Base-by-base conservation (phyloP, 2,888 invertebrate species). In the Chironomus riparius region DNA sequence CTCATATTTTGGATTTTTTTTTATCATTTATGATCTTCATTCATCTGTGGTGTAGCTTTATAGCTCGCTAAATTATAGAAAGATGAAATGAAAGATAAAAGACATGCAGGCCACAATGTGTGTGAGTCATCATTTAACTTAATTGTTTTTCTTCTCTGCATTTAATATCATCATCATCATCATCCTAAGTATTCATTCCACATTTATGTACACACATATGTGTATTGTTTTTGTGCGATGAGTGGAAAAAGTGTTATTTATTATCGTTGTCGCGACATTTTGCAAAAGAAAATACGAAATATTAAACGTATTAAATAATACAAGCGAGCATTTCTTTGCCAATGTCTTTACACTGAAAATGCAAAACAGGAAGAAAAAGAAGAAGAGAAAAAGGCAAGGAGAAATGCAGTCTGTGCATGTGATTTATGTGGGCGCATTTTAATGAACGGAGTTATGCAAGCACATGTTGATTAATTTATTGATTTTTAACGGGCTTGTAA, bases 121-220 rank as follows among this genome's bases (percentile, higher is more conserved):
- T 72, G 72, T 72, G 72, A 72, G 47, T 72, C 72, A 72, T 72
- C 72, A 72, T 18, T 72, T 28, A 72, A 72, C 28, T 72, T 50
- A 72, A 72, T 62, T 72, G 72, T 72, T 72, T 28, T 38, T n/a
- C 47, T 56, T 28, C 50, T 22, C 62, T 56, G 56, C 15, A 15
- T 50, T 5, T 15, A 12, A 12, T n/a, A 50, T 15, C 15, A 50
- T 56, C 56, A 56, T 56, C 56, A 56, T 56, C 15, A 15, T 18
- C 38, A 38, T 38, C 38, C 38, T 38, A 38, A 38, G 38, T 38
- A 38, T 38, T 7, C 38, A 38, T 38, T 38, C 38, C 38, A 38
- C 10, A 28, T 28, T 3, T 28, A 28, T n/a, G n/a, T n/a, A 15
- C n/a, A 56, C 18, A 56, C n/a, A 18, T 56, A 38, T 62, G 62